Conservation (phyloP, 2,113 vertebrate genomes). For the Cottus gobio region DNA sequence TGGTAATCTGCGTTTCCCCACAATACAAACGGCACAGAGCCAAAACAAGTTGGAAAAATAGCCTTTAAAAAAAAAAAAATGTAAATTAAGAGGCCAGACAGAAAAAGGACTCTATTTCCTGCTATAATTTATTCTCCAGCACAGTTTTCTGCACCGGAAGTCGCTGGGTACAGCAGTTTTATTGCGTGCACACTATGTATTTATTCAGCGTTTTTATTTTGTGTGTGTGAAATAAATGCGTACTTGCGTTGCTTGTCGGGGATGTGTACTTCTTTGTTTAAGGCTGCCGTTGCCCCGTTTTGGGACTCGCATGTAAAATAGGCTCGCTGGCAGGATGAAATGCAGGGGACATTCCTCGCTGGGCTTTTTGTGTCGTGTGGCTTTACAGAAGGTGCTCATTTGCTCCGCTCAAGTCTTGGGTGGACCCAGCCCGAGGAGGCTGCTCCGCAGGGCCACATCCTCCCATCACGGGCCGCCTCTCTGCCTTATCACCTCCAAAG, state of each 20-base stretch:
- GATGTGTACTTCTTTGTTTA: conserved; percentile 22
- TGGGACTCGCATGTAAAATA: conserved; percentile 62
- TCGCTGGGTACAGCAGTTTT: conserved; percentile 6
- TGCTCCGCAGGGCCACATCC: conserved; percentile 48
- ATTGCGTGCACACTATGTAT: conserved; percentile 6
- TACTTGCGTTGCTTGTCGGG: conserved; percentile 18
- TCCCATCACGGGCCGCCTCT: conserved; percentile 48
- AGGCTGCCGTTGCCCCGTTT: conserved; percentile 45
- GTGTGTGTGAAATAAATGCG: conserved; percentile 6
- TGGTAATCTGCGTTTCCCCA: neutral
- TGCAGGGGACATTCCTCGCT: conserved; percentile 76
- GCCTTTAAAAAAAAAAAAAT: conserved; percentile 9
- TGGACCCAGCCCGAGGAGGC: conserved; percentile 70
- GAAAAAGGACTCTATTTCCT: neutral
- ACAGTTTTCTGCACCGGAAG: neutral
- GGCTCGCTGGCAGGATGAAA: conserved; percentile 62
- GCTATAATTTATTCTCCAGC: conserved; percentile 1
- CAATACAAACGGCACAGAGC: neutral
- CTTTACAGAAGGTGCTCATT: conserved; percentile 83
- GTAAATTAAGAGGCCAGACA: conserved; percentile 8
- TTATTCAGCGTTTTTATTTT: conserved; percentile 15
- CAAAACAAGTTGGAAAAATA: neutral
- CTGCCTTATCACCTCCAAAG: conserved; percentile 32
- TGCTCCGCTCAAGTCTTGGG: conserved; percentile 70
- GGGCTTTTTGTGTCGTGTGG: conserved; percentile 83